These are phyloP conservation scores for Lumbricus terrestris DNA, from an alignment of 2,888 invertebrate species.

Conservation along the genomic window DNA sequence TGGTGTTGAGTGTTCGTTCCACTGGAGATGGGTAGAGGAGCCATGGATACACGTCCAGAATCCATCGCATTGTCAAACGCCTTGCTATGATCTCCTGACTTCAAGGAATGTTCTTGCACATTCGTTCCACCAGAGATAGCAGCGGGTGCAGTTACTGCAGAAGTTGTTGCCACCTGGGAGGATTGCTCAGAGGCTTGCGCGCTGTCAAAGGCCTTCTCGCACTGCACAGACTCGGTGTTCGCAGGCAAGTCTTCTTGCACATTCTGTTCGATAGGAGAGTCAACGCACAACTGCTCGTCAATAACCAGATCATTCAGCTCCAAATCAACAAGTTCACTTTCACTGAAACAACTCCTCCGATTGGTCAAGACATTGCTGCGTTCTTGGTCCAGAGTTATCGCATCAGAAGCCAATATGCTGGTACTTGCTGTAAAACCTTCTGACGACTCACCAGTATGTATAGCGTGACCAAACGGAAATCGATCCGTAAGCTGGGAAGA, in stretches of 20 bases:
- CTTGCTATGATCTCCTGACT: background rate
- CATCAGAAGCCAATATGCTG: background rate
- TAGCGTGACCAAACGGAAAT: background rate
- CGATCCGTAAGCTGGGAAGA: background rate
- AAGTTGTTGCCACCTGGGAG: background rate
- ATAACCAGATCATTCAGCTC: background rate
- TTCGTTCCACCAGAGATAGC: background rate
- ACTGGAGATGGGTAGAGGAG: background rate
- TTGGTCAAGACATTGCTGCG: background rate
- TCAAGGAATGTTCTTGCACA: background rate
- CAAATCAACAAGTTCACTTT: background rate
- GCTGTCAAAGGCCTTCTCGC: background rate
- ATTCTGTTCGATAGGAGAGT: background rate
- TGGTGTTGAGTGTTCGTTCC: background rate
- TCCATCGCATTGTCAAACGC: background rate
- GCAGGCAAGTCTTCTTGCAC: background rate
- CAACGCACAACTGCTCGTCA: background rate
- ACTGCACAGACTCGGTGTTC: background rate
- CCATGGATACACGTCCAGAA: background rate
- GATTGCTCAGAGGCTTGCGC: background rate
- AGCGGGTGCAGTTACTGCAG: background rate
- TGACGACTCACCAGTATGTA: background rate
- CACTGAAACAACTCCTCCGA: background rate
- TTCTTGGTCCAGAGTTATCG: background rate
- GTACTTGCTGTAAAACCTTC: background rate